Evolutionary conservation across 2,888 invertebrate species (phyloP), one percentile per base, ranked within the genome.

Genomic region (Trisateles emortualis): DNA sequence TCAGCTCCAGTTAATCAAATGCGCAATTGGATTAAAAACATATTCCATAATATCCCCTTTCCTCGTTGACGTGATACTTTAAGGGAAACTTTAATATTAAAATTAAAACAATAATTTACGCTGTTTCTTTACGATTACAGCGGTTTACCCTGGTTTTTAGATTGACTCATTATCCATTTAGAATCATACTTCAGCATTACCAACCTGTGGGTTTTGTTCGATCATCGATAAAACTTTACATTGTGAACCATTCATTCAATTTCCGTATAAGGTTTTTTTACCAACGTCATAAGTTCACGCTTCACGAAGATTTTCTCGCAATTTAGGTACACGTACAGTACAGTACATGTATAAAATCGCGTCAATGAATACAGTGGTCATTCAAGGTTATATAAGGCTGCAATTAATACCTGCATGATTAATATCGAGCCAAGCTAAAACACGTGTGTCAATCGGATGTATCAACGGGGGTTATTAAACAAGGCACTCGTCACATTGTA

Each of bases 341-440:
- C 38, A 43, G 24, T 40, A 52, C 2, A 2, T 3, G 46, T 57
- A 39, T 42, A 52, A 62, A 57, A 57, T 51, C 36, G 26, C 59
- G 62, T 64, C 54, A 70, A 44, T 59, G 42, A 55, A 32, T 44
- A 55, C 52, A 46, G 53, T 56, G 38, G 33, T 30, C 17, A 19
- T 49, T 40, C 65, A 70, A 70, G 65, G 70, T 58, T 53, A 45
- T 16, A 22, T 33, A 40, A 60, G 41, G 38, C 41, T 56, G 49
- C 42, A 61, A 68, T 71, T 65, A 71, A 64, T 49, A 42, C 57
- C 50, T 53, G 55, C 35, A 49, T 56, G 57, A 61, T 59, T 67
- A 62, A 55, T 57, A 59, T 46, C 42, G 11, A 17, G 47, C 39
- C 39, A 16, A 36, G 10, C 32, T 22, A 11, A 33, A 45, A 26